Percentiles rank a stretch among this genome's conserved stretches.
Evolutionary conservation across 1,140 invertebrate species (phyloP).

Genomic region (Andrena cerasifolii): DNA sequence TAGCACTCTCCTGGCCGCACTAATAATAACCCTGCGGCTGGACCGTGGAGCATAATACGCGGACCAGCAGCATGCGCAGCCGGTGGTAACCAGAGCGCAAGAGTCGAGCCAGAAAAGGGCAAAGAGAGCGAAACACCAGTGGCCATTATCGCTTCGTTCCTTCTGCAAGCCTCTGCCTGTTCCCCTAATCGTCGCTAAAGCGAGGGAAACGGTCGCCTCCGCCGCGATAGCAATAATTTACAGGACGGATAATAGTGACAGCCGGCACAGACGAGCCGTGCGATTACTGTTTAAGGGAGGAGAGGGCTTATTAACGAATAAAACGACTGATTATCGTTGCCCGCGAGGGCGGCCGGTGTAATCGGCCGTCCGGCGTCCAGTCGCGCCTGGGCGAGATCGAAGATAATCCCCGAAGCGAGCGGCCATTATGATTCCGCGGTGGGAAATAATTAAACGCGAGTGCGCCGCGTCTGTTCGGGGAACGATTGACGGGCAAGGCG

Average conservation of each 20-base stretch:
- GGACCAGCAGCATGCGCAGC: no score
- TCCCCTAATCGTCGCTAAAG: neutral
- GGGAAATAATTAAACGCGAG: conserved; percentile 16
- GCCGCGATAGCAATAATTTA: neutral
- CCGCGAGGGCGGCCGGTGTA: neutral
- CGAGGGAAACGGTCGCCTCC: neutral
- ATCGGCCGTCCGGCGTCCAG: neutral
- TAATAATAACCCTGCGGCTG: no score
- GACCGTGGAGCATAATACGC: no score
- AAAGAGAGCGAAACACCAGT: no score
- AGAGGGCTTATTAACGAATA: neutral
- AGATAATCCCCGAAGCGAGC: conserved; percentile 1
- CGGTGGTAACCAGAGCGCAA: no score
- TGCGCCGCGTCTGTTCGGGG: neutral
- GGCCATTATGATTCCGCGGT: neutral
- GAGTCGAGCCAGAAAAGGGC: no score
- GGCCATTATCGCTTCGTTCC: neutral
- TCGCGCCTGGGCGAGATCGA: conserved; percentile 1
- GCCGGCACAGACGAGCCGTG: conserved; percentile 8
- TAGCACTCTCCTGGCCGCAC: no score
- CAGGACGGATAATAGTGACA: neutral
- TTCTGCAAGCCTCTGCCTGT: neutral
- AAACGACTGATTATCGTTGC: neutral
- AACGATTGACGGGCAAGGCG: neutral
- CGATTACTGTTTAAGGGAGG: conserved; percentile 1